phyloP scores from a whole-genome alignment of 2,888 invertebrate species.

The Unio pictorum region DNA sequence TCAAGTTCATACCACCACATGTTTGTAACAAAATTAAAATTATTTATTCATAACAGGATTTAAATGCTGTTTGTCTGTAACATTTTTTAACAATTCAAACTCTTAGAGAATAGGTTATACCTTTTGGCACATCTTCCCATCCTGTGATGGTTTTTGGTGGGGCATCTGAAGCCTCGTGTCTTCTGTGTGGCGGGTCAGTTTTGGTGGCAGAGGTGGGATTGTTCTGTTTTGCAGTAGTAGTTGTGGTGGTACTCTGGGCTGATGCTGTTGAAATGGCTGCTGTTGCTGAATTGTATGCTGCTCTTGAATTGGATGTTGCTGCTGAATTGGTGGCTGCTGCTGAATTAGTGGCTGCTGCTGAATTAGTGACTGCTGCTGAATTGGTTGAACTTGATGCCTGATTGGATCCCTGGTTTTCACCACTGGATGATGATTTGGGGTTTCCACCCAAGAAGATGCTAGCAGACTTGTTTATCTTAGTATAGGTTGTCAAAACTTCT shows the following conservation, averaged over 20 bases:
- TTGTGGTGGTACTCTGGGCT: not conserved
- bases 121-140: conserved; percentile 48
- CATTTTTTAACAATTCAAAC: not conserved
- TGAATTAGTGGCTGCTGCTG: too few relatives aligned
- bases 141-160: conserved; percentile 28
- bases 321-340: too few relatives aligned
- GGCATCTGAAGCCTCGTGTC: conserved; percentile 7
- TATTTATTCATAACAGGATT: too few relatives aligned
- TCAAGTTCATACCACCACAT: too few relatives aligned
- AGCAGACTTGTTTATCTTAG: conserved; percentile 70
- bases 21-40: too few relatives aligned
- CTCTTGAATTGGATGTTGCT: too few relatives aligned
- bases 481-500: conserved; percentile 71
- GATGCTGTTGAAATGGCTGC: too few relatives aligned
- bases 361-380: too few relatives aligned
- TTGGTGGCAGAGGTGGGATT: conserved; percentile 4
- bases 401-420: not conserved
- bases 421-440: conserved; percentile 9
- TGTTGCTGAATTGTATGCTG: too few relatives aligned
- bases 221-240: conserved; percentile 1
- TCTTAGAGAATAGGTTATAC: conserved; percentile 9
- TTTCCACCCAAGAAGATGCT: conserved; percentile 69
- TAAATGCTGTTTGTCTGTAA: too few relatives aligned
- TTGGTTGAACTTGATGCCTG: not conserved
- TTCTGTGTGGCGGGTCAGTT: not conserved